Evolutionary conservation across 2,113 vertebrate species (phyloP), one percentile per base, ranked within the genome.

Genomic region (Brachirus orientalis): DNA sequence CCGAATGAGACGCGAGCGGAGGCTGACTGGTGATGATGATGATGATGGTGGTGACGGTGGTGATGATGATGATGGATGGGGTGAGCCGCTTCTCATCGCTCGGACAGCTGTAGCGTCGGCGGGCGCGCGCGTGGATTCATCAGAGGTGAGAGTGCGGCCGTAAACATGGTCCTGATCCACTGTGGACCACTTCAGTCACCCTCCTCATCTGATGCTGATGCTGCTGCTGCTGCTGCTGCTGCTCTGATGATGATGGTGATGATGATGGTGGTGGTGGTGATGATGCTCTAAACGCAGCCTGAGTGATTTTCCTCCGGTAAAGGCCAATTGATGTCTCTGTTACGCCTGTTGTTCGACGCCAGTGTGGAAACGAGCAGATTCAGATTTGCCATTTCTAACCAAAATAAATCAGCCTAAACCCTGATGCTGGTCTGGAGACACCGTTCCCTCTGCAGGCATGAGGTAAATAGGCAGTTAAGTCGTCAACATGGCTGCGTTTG

Each of bases 221-320:
- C 64, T 82, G 85, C 65, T 87, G 86, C 48, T 47, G 53, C 52
- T 10, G 78, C 12, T n/a, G 61, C 4, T 50, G 77, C 13, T 55
- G 77, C 38, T 38, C n/a, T 58, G 81, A 33, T 38, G 75, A 63
- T 71, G 81, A 46, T 40, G 76, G 59, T 71, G 80, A 10, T 48
- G 77, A 36, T 57, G 86, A 72, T 83, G 86, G 67, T 47, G 80
- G 35, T 46, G 74, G 54, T 69, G 77, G 58, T 82, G 86, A 86
- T 88, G 89, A 80, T 82, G 84, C 78, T 87, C 60, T 82, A 88
- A 83, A 83, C 83, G 88, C 87, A 89, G 75, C 88, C 86, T 91
- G 90, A 90, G 90, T 86, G 83, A 74, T 88, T 83, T 79, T 87
- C 74, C 83, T 86, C 76, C 80, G 75, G 75, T 87, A 84, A 66